Percentiles rank a stretch among this genome's conserved stretches.
phyloP scores from a whole-genome alignment of 2,113 vertebrate species.

The Todiramphus chloris region DNA sequence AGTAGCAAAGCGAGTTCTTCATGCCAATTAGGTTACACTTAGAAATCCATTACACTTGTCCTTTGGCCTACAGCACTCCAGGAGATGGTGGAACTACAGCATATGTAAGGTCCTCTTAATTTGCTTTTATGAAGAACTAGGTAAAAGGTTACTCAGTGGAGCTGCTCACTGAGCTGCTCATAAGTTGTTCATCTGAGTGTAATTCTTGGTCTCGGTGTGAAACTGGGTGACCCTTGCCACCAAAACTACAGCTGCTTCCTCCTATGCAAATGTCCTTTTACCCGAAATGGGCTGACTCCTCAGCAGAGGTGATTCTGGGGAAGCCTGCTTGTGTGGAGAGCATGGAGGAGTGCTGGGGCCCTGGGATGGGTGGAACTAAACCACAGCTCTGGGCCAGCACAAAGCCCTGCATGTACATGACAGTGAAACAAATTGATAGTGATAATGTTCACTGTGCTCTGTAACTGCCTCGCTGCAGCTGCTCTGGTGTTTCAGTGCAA shows the following conservation, averaged over 20 bases:
- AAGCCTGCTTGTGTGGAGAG: neutral
- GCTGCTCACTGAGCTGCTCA: neutral
- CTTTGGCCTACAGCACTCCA: neutral
- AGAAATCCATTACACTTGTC: neutral
- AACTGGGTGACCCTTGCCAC: neutral
- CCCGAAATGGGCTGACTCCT: neutral
- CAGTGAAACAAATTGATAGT: neutral
- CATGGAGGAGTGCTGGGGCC: neutral
- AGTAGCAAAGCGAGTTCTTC: neutral
- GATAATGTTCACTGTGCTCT: neutral
- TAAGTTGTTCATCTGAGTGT: neutral
- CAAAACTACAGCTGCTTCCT: conserved; percentile 33
- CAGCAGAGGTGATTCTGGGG: neutral
- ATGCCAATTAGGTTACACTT: neutral
- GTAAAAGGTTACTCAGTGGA: neutral
- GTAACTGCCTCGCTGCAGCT: neutral
- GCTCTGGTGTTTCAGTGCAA: neutral
- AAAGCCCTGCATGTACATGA: neutral
- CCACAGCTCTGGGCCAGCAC: neutral
- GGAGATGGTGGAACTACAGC: neutral
- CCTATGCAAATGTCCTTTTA: neutral
- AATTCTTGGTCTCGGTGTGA: neutral
- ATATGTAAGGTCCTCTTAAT: neutral
- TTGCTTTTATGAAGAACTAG: neutral
- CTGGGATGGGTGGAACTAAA: neutral